Conservation (phyloP, 2,888 invertebrate species). For the Phengaris arion region DNA sequence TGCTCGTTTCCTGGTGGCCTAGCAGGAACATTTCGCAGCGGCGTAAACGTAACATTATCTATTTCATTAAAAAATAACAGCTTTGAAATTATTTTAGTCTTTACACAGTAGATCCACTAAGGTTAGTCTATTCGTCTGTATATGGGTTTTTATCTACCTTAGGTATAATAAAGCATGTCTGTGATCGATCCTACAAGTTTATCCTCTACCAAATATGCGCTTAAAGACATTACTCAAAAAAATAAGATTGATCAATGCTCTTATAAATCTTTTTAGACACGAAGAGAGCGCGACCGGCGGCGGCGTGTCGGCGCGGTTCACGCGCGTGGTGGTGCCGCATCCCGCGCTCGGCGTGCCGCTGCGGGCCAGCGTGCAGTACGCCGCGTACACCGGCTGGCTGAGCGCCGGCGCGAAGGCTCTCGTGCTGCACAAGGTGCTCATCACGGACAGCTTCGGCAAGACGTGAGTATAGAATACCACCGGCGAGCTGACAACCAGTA, state of each 20-base stretch:
- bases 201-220: no score
- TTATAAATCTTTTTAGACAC: slow-evolving; percentile 74
- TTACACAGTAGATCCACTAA: no score
- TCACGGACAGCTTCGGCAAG: slow-evolving; percentile 91
- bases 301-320: slow-evolving; percentile 81
- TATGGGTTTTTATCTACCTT: no score
- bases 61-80: no score
- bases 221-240: not conserved
- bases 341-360: slow-evolving; percentile 88
- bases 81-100: no score
- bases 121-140: no score
- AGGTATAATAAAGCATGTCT: no score
- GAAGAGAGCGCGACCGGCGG: slow-evolving; percentile 86
- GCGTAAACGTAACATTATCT: no score
- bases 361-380: slow-evolving; percentile 88
- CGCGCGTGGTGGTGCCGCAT: slow-evolving; percentile 92
- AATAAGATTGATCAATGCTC: not conserved
- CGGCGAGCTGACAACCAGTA: not conserved
- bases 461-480: slow-evolving; percentile 69
- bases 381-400: slow-evolving; percentile 94
- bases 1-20: no score
- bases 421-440: slow-evolving; percentile 89
- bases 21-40: no score
- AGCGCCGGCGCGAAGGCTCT: slow-evolving; percentile 89
- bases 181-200: no score